phyloP scores from a whole-genome alignment of 2,113 vertebrate species.

The Polyodon spathula region DNA sequence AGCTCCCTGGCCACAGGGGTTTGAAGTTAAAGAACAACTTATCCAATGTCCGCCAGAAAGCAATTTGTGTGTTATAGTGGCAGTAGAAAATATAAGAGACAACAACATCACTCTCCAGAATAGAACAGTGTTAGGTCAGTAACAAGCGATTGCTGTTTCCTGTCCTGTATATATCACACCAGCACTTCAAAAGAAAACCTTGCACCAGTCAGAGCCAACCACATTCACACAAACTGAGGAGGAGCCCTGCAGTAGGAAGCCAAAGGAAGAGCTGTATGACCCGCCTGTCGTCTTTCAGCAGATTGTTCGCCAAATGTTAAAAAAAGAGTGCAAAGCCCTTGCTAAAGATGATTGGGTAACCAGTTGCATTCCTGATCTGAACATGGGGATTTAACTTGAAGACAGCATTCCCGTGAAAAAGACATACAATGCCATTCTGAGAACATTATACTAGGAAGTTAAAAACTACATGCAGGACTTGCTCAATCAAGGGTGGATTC shows the following conservation, averaged over 20 bases:
- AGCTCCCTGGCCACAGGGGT: background rate
- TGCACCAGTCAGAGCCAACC: background rate
- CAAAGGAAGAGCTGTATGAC: slow-evolving; percentile 5
- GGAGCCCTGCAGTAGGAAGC: background rate
- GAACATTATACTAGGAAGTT: slow-evolving; percentile 12
- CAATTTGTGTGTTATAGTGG: background rate
- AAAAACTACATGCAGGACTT: slow-evolving; percentile 15
- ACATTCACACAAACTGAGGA: background rate
- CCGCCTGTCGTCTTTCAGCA: slow-evolving; percentile 7
- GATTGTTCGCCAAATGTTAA: slow-evolving; percentile 9
- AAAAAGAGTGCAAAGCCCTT: slow-evolving; percentile 4
- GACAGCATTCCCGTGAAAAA: slow-evolving; percentile 6
- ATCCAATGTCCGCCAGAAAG: background rate
- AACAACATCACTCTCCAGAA: background rate
- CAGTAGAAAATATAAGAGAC: slow-evolving; percentile 7
- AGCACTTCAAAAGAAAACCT: background rate
- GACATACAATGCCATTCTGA: slow-evolving; percentile 15
- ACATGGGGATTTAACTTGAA: slow-evolving; percentile 6
- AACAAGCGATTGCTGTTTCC: slow-evolving; percentile 4
- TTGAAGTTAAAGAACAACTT: background rate
- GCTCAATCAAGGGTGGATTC: slow-evolving; percentile 12
- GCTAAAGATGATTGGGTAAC: slow-evolving; percentile 12
- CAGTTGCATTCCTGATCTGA: background rate
- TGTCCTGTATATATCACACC: background rate
- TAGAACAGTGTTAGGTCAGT: background rate